These are phyloP conservation scores for Notothenia rossii DNA, from an alignment of 2,113 vertebrate species.

Conservation along the genomic window DNA sequence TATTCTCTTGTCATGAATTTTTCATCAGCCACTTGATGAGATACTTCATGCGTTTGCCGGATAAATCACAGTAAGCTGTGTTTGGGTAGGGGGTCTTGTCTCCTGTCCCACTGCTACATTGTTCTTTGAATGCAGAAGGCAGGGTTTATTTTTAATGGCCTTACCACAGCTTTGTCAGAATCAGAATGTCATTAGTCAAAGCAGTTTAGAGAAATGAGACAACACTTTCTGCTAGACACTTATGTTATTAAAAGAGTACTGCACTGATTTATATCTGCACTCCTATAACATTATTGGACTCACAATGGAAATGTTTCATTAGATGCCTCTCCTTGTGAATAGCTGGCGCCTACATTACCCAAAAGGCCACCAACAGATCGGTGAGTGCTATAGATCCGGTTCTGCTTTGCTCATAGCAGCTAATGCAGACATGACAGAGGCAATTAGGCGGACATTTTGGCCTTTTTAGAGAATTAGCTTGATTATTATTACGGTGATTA, in stretches of 20 bases:
- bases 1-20: conserved; percentile 61
- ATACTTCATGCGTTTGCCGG: conserved; percentile 45
- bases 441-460: neutral
- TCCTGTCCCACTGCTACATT: conserved; percentile 18
- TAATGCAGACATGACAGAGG: neutral
- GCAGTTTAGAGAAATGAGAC: neutral
- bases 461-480: neutral
- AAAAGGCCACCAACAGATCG: neutral
- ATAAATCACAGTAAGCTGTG: conserved; percentile 40
- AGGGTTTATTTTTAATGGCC: neutral
- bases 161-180: neutral
- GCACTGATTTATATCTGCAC: neutral
- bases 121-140: conserved; percentile 3
- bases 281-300: neutral
- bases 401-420: neutral
- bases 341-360: neutral
- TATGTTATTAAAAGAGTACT: neutral
- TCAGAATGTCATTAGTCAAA: neutral
- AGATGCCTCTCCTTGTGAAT: neutral
- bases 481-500: neutral
- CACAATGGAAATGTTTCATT: neutral
- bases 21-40: conserved; percentile 64
- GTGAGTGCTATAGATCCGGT: neutral
- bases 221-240: neutral
- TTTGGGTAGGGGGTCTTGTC: conserved; percentile 16